phyloP scores from a whole-genome alignment of 2,888 invertebrate genomes.

The Mellilla xanthometata region DNA sequence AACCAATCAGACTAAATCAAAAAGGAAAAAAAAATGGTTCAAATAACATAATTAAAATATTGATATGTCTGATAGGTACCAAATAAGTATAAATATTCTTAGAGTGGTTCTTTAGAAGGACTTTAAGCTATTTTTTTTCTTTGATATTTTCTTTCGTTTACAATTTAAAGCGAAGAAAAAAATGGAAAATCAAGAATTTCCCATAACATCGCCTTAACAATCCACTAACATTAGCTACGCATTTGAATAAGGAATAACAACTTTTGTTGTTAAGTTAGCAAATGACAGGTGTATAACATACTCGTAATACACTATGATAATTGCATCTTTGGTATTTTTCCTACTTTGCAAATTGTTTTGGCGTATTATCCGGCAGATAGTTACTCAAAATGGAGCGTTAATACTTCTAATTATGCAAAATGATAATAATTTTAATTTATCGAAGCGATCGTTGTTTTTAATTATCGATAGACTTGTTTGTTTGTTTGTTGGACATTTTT shows the following conservation, averaged over 20 bases:
- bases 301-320: slow-evolving; percentile 16
- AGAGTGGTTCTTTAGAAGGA: no score
- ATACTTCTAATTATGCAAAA: slow-evolving; percentile 10
- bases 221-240: slow-evolving; percentile 26
- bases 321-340: slow-evolving; percentile 23
- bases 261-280: slow-evolving; percentile 31
- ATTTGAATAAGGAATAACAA: slow-evolving; percentile 51
- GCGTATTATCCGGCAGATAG: slow-evolving; percentile 23
- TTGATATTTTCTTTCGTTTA: no score
- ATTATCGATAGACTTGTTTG: no score
- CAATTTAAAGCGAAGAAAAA: no score
- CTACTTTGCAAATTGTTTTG: slow-evolving; percentile 30
- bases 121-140: no score
- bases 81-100: no score
- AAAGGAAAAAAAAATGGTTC: no score
- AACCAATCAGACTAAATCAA: no score
- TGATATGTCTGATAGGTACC: no score
- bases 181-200: no score
- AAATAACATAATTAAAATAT: no score
- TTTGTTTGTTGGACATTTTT: neutral
- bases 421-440: slow-evolving; percentile 12
- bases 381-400: slow-evolving; percentile 9
- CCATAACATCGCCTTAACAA: neutral
- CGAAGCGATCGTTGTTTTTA: slow-evolving; percentile 8
- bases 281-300: slow-evolving; percentile 29